A percentile compares a stretch with the other conserved stretches of the same genome.
Evolutionary conservation across 2,888 invertebrate genomes (phyloP).

Genomic region (Patella depressa): DNA sequence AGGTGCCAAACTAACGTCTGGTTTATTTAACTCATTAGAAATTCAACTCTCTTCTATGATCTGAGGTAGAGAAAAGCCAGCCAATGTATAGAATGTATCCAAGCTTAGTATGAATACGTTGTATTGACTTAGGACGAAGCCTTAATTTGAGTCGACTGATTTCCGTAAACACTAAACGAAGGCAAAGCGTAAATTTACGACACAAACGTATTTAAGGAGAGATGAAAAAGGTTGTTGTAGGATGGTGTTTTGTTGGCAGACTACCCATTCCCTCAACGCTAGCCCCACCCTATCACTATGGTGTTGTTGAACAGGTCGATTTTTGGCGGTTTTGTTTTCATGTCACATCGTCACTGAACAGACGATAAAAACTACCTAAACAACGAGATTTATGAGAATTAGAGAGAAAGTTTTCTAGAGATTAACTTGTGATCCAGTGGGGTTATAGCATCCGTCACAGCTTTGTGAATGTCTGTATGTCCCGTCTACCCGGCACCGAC

Average conservation of each 20-base stretch:
- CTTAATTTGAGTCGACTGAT: slow-evolving; percentile 19
- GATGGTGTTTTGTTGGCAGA: not conserved
- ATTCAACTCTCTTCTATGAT: not conserved
- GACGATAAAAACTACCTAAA: not conserved
- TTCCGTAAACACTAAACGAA: slow-evolving; percentile 24
- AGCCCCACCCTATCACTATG: not conserved
- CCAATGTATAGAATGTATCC: slow-evolving; percentile 8
- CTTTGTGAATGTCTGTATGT: not conserved
- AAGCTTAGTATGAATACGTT: slow-evolving; percentile 22
- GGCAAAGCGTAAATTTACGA: slow-evolving; percentile 20
- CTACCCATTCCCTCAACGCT: no score
- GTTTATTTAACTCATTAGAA: not conserved
- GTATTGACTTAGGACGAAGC: slow-evolving; percentile 19
- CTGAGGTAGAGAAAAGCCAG: slow-evolving; percentile 2
- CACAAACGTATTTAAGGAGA: slow-evolving; percentile 13
- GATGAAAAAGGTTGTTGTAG: not conserved
- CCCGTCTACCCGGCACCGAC: slow-evolving; percentile 8
- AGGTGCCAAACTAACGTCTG: slow-evolving; percentile 8
- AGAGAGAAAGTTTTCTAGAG: slow-evolving; percentile 1
- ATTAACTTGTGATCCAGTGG: slow-evolving; percentile 4
- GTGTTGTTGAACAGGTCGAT: no score
- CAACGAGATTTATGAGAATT: not conserved
- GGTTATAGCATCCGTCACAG: slow-evolving; percentile 5
- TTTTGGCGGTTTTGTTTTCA: no score
- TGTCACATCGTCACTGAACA: not conserved